Evolutionary conservation across 2,888 invertebrate genomes (phyloP), one percentile per base, ranked within the genome.

Genomic region (Sussaba pulchella): DNA sequence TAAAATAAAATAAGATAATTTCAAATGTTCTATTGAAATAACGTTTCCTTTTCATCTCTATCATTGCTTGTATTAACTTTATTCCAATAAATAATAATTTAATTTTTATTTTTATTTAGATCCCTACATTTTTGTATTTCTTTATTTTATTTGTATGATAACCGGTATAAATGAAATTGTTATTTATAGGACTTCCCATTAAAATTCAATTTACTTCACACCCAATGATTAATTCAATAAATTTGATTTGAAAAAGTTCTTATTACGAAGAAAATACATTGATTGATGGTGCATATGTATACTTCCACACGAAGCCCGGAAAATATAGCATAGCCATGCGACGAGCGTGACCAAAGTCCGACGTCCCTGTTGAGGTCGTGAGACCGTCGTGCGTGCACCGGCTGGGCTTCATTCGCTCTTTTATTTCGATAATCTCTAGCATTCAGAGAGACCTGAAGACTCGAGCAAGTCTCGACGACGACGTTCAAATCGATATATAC

Each of bases 401-500:
- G 31, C 2, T 31, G n/a, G 66, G 66, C 66, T 66, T 66, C 66
- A 47, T n/a, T 47, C n/a, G n/a, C 36, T 52, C 14, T 21, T 9
- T 39, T 39, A 36, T 54, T 17, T 26, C 26, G 26, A 26, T 54
- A 54, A 54, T 26, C 52, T 8, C 26, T 24, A 54, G 26, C 26
- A 14, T n/a, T 26, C 24, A 24, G 50, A n/a, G 26, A 39, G 39
- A 36, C 19, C 26, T n/a, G 52, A n/a, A 50, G 66, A 50, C 36
- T 12, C 50, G n/a, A 66, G n/a, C 26, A n/a, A 17, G 50, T 36
- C 66, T 36, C 66, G 66, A 66, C n/a, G 52, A 67, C 67, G 50
- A 52, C 14, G 67, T 52, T 67, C 52, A 21, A 67, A 67, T 67
- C 67, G 52, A n/a, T n/a, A n/a, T n/a, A 67, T 67, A 67, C 52